Base-by-base conservation (phyloP, 1,140 invertebrate genomes). In the Solenopsis fugax region DNA sequence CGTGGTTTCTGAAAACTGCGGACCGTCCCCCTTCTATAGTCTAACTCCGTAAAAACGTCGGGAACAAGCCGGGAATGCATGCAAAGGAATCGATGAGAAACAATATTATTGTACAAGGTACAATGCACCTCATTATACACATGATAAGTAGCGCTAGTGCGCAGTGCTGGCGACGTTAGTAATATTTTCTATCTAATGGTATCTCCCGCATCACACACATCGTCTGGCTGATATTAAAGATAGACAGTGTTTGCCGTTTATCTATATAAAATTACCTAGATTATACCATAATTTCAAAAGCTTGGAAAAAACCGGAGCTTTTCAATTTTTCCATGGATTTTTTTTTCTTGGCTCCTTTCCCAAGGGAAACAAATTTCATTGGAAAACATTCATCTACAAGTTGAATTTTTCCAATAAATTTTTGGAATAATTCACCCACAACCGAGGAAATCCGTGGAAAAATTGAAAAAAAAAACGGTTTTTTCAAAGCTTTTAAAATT, bases 1-100 rank as follows among this genome's bases (percentile, higher is more conserved):
- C 41, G 52, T 56, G 52, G 60, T 56, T 84, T 75, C 80, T 84
- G 69, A 84, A 84, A 84, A 84, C 54, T 84, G 13, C 37, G 52
- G 18, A 18, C 21, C 78, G 52, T 73, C 21, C 24, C 69, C 41
- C 69, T 60, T 54, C 54, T 37, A 4, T 41, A 41, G 29, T 16
- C 50, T 16, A 16, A n/a, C 37, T 76, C 41, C 24, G 45, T 62
- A 64, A 77, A 62, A 48, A 62, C 48, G 54, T 24, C 58, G 41
- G 21, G 37, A 37, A 73, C 41, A 12, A 69, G 37, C 2, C 37
- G 34, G 3, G 37, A 69, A 10, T 37, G 62, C 18, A 0, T 24
- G 7, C 6, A 9, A 58, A 60, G 18, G 34, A 16, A 56, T 56
- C 29, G 10, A 56, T 18, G 34, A 7, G n/a, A 45, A 16, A 45